These are phyloP conservation scores for Sphenopsis melanotis DNA, from an alignment of 2,797 vertebrate species.

Conservation along the genomic window DNA sequence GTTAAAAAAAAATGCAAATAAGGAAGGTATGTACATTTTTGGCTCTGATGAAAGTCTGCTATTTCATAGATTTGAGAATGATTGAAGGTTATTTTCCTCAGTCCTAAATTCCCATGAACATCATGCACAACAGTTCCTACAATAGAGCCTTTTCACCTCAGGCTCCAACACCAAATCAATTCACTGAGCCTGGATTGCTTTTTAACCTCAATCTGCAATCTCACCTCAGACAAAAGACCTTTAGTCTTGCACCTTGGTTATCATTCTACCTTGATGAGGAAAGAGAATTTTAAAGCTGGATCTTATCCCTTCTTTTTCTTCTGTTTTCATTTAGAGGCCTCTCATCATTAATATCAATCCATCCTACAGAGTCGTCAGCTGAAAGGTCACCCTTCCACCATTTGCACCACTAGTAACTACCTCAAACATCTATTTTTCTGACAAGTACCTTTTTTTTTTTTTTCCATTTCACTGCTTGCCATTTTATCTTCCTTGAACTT, in stretches of 20 bases:
- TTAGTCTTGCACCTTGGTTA: not conserved
- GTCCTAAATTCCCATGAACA: not conserved
- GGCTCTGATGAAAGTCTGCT: not conserved
- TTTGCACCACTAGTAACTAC: not conserved
- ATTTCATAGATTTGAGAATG: not conserved
- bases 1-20: not conserved
- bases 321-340: not conserved
- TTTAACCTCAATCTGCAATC: not conserved
- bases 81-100: not conserved
- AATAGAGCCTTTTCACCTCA: not conserved
- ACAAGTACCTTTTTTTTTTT: not conserved
- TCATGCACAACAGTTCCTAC: not conserved
- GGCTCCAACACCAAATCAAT: not conserved
- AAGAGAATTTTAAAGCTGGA: not conserved
- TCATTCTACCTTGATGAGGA: not conserved
- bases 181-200: not conserved
- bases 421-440: not conserved
- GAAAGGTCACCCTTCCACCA: conserved; percentile 2
- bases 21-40: not conserved
- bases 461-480: not conserved
- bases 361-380: not conserved
- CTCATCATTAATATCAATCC: not conserved
- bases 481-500: not conserved
- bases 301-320: not conserved
- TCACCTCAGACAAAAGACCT: not conserved